These are phyloP conservation scores for Podargus strigoides DNA, from an alignment of 2,797 vertebrate species.

Conservation along the genomic window DNA sequence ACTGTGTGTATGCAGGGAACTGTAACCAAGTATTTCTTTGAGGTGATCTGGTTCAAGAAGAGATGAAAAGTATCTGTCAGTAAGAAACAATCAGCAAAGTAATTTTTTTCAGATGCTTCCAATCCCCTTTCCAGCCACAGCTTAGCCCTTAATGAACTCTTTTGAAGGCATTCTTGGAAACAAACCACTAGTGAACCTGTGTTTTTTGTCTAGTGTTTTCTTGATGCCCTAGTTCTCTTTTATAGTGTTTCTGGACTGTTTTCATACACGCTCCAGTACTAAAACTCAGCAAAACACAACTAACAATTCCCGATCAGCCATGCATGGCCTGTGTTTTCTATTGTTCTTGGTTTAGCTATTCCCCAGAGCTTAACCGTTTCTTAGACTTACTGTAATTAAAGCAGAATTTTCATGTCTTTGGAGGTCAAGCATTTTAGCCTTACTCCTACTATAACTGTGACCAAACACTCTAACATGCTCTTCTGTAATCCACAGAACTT, in stretches of 20 bases:
- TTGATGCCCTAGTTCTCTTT: not conserved
- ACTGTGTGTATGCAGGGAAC: not conserved
- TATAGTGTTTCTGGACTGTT: not conserved
- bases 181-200: not conserved
- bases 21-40: not conserved
- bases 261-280: not conserved
- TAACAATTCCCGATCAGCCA: not conserved
- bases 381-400: conserved; percentile 2
- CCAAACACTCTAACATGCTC: not conserved
- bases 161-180: not conserved
- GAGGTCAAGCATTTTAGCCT: not conserved
- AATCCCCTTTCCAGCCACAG: not conserved
- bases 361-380: not conserved
- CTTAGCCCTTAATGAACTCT: not conserved
- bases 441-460: not conserved
- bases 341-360: not conserved
- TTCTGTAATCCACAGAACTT: not conserved
- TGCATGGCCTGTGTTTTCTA: not conserved
- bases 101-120: not conserved
- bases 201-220: not conserved
- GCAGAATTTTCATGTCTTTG: not conserved
- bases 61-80: not conserved
- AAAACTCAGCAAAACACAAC: not conserved
- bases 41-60: not conserved
- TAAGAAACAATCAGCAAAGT: not conserved